Base-by-base conservation (phyloP, 2,888 invertebrate species). In the Gastracanthus pulcherrimus region DNA sequence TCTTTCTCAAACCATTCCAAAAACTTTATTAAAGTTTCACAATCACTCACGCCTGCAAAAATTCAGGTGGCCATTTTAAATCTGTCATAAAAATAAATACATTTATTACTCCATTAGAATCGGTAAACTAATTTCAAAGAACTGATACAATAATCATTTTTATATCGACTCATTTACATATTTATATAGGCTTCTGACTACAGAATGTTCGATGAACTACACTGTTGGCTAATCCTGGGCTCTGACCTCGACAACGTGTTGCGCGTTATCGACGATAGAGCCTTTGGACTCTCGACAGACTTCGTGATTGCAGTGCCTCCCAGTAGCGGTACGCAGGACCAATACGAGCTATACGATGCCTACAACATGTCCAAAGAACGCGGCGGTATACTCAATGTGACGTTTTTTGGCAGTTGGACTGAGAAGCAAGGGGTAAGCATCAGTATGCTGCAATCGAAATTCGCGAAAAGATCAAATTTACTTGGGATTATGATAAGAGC, bases 221-320 rank as follows among this genome's bases (percentile, higher is more conserved):
- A 55, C n/a, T 48, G 55, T 38, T 82, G 80, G 80, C 23, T 82
- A 4, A 64, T 82, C 34, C 19, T 82, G 13, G 55, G 76, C 9
- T n/a, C 48, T 11, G 34, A 80, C 13, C 23, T 83, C 2, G 16
- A 31, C 4, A 45, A 51, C 3, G n/a, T 83, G 19, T 19, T 72
- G 2, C 6, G 36, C 0, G 36, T 60, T 0, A 41, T 81, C 3
- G 71, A 81, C 11, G 83, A 81, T n/a, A n/a, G 34, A 11, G 29
- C 71, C 1, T 83, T 83, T 45, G 78, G 75, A 16, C 16, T 78
- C 2, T 78, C 81, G 3, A 83, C 81, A 0, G 75, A 83, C 34
- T 60, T 81, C 11, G 62, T 83, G 0, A 55, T 78, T 16, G 81
- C 67, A 1, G 71, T 67, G 7, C 11, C 48, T 19, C 45, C 48